Evolutionary conservation across 2,113 vertebrate genomes (phyloP).

Genomic region (Triplophysa rosa): DNA sequence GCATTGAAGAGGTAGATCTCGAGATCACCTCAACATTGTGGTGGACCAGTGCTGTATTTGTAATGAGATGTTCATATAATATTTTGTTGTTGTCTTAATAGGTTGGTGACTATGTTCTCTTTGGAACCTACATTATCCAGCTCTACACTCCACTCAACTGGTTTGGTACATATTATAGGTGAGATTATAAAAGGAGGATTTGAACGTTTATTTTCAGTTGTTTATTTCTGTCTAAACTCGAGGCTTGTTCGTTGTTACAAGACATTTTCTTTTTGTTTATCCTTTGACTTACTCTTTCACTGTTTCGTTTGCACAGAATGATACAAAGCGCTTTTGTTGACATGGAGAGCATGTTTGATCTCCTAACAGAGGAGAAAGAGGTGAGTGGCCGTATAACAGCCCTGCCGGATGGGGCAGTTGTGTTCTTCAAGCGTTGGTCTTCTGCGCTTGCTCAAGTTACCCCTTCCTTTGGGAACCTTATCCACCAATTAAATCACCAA

Average conservation of each 20-base stretch:
- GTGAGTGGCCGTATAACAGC: constrained; percentile 29
- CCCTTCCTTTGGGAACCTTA: constrained; percentile 24
- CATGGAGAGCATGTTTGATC: constrained; percentile 68
- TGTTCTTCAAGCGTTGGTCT: neutral
- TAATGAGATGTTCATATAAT: neutral
- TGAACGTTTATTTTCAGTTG: neutral
- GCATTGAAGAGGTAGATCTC: too few relatives aligned
- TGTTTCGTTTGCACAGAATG: constrained; percentile 50
- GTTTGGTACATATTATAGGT: constrained; percentile 96
- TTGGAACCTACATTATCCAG: constrained; percentile 92
- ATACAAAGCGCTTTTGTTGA: constrained; percentile 68
- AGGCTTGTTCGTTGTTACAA: neutral
- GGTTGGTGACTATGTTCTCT: constrained; percentile 90
- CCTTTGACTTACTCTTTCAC: neutral
- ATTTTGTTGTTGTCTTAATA: constrained; percentile 16
- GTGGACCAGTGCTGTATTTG: too few relatives aligned
- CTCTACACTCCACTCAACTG: constrained; percentile 91
- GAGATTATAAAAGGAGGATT: constrained; percentile 35
- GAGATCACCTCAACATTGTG: too few relatives aligned
- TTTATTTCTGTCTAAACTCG: neutral
- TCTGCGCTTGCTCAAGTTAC: neutral
- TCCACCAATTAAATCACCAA: constrained; percentile 42
- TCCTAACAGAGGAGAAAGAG: constrained; percentile 63
- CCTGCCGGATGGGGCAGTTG: neutral
- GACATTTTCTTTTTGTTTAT: neutral